Conservation (phyloP, 1,140 invertebrate genomes). For the Tetramorium simillimum region DNA sequence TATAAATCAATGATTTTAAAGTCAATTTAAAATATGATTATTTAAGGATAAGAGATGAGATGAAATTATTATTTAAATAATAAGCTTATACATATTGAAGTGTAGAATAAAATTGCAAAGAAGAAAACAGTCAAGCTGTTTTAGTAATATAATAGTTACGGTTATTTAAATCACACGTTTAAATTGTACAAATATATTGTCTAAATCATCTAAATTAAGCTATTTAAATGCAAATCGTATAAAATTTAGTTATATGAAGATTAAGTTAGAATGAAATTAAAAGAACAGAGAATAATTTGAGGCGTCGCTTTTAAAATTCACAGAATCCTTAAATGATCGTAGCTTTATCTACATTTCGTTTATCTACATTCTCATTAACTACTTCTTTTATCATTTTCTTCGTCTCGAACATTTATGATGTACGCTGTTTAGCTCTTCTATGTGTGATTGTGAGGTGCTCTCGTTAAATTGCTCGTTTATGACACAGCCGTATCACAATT, state of each 20-base stretch:
- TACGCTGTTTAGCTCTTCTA: slow-evolving; percentile 8
- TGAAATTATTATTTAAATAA: no score
- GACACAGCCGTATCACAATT: not conserved
- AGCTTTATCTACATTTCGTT: not conserved
- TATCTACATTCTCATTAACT: no score
- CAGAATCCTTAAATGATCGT: not conserved
- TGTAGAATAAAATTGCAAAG: not conserved
- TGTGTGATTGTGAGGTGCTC: not conserved
- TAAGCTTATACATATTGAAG: no score
- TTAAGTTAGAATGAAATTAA: slow-evolving; percentile 10
- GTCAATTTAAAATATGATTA: not conserved
- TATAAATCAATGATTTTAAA: not conserved
- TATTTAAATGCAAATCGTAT: slow-evolving; percentile 38
- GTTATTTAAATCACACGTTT: not conserved
- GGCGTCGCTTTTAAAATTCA: not conserved
- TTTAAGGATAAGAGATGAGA: not conserved
- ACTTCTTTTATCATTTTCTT: not conserved
- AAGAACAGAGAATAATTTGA: slow-evolving; percentile 4
- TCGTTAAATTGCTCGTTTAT: slow-evolving; percentile 30
- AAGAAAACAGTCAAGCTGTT: not conserved
- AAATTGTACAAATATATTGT: not conserved
- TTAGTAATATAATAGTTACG: not conserved
- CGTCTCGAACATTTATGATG: slow-evolving; percentile 22
- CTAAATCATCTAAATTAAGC: slow-evolving; percentile 24
- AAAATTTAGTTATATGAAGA: not conserved